phyloP scores from a whole-genome alignment of 1,140 invertebrate genomes.

The Eriosoma lanigerum region DNA sequence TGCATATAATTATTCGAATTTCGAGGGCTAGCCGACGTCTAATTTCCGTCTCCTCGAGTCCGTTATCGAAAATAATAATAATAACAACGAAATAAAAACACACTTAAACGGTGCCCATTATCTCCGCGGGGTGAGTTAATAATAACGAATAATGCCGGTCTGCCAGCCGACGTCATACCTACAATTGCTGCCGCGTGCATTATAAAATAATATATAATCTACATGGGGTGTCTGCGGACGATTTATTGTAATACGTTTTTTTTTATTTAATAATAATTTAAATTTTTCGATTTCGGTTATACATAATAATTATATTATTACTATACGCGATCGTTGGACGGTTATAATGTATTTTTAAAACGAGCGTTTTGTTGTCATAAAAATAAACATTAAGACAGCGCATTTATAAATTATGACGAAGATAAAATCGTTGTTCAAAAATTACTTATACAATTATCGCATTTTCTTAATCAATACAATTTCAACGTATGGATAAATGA shows the following conservation, averaged over 20 bases:
- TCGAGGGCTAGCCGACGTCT: neutral
- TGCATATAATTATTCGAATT: neutral
- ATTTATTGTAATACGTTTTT: constrained; percentile 5
- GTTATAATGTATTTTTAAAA: too few relatives aligned
- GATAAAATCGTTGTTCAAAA: too few relatives aligned
- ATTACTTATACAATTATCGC: too few relatives aligned
- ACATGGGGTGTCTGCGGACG: neutral
- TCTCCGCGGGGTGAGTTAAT: constrained; percentile 32
- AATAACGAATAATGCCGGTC: constrained; percentile 23
- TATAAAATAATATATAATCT: neutral
- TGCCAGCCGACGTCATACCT: constrained; percentile 23
- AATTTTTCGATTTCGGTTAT: constrained; percentile 9
- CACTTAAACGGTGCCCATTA: constrained; percentile 46
- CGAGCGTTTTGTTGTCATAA: too few relatives aligned
- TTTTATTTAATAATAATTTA: neutral
- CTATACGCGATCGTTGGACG: neutral
- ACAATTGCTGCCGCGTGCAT: neutral
- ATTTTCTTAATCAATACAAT: too few relatives aligned
- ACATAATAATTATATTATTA: neutral
- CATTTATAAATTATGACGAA: too few relatives aligned
- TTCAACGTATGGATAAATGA: too few relatives aligned
- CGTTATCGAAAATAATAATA: constrained; percentile 32
- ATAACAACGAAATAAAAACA: neutral
- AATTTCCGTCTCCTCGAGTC: constrained; percentile 38
- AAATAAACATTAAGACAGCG: too few relatives aligned